Base-by-base conservation (phyloP, 2,797 vertebrate genomes). In the Nannoperca australis region DNA sequence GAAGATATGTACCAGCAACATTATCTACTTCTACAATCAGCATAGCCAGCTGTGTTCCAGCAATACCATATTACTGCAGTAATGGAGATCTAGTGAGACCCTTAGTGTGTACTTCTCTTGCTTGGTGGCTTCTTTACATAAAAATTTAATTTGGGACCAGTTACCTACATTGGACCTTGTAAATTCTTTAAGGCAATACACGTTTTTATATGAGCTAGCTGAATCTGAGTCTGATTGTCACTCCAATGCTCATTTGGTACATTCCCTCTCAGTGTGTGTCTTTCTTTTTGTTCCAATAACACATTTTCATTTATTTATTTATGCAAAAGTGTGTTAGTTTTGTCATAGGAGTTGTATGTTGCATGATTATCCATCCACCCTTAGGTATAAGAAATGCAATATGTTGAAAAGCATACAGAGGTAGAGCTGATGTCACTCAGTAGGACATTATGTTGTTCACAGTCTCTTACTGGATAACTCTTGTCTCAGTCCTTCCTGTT, bases 401-500 rank as follows among this genome's bases (percentile, higher is more conserved):
- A 4, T 47, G 5, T 30, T 38, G 7, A 40, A 17, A 17, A 49
- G 24, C 10, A 12, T 51, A n/a, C 2, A n/a, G 49, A 14, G 27
- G n/a, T 15, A 40, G 3, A 24, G 1, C 7, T 72, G 42, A 34
- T 32, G 0, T 30, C 60, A 59, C 42, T 22, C 56, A 64, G 20
- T 40, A 3, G 24, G 2, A 54, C 64, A 40, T 63, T 13, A 20
- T 36, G 3, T 54, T 20, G 51, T 12, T 17, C 1, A 20, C 1
- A 20, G 1, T 60, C 7, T 27, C 27, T 56, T 12, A 27, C 42
- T 49, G 54, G 20, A 50, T n/a, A 38, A 56, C 8, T 20, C 0
- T 34, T n/a, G 1, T 42, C 30, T 5, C 17, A 44, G 68, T 70
- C 8, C 27, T 53, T 69, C 6, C 30, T 53, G 49, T 77, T 76